Conservation (phyloP, 2,113 vertebrate genomes). For the Daphoenositta chrysoptera region DNA sequence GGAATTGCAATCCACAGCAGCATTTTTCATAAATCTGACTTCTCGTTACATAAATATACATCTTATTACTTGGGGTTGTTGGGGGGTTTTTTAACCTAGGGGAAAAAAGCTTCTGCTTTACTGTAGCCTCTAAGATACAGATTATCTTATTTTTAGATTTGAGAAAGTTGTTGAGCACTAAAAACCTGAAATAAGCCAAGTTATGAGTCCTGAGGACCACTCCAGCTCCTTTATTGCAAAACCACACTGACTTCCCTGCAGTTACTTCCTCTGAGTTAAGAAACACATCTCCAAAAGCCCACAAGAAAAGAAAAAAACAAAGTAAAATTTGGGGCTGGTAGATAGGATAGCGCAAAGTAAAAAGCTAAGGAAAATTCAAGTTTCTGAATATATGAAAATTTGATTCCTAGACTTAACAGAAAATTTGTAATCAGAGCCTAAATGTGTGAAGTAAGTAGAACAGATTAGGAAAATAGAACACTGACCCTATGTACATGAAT, state of each 20-base stretch:
- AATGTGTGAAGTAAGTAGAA: neutral
- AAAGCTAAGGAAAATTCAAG: neutral
- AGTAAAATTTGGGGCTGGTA: neutral
- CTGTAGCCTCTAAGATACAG: neutral
- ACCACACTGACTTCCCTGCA: neutral
- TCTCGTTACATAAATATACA: neutral
- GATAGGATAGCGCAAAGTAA: neutral
- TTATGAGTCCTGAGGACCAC: neutral
- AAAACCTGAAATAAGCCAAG: neutral
- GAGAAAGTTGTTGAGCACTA: neutral
- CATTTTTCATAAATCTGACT: neutral
- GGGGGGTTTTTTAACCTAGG: neutral
- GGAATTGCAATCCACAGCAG: neutral
- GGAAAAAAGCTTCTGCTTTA: neutral
- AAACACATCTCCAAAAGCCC: neutral
- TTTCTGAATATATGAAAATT: neutral
- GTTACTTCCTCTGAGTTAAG: neutral
- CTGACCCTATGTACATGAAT: neutral
- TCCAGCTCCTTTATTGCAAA: neutral
- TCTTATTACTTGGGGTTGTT: neutral
- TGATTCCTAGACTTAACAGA: neutral
- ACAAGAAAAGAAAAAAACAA: neutral
- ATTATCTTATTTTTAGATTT: neutral
- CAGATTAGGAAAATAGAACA: neutral
- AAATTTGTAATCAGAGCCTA: neutral